Percentiles rank a stretch among this genome's conserved stretches.
Evolutionary conservation across 1,140 invertebrate species (phyloP).

Genomic region (Drosophila tani): DNA sequence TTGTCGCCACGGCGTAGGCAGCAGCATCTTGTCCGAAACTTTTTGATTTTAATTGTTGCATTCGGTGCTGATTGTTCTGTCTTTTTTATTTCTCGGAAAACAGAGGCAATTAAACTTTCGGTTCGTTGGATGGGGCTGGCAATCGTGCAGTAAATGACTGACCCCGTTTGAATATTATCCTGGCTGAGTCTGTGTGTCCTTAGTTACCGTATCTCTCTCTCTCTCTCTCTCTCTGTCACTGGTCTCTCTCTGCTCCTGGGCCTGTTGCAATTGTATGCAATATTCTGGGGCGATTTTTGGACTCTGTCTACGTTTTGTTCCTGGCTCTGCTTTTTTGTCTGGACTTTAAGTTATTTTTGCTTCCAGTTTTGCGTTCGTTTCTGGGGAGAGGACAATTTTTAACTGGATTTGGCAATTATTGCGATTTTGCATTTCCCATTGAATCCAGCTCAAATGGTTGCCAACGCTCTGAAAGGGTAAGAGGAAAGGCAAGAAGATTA

Average conservation of each 20-base stretch:
- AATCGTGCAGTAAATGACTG: slow-evolving; percentile 79
- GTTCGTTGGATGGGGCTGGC: slow-evolving; percentile 63
- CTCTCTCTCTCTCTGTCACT: neutral
- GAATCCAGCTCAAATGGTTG: slow-evolving; percentile 25
- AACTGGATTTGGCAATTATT: slow-evolving; percentile 56
- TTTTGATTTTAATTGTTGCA: slow-evolving; percentile 81
- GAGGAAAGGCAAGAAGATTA: slow-evolving; percentile 19
- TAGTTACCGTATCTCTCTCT: slow-evolving; percentile 27
- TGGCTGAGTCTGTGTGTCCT: slow-evolving; percentile 11
- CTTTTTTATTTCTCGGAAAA: slow-evolving; percentile 1
- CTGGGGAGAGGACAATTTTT: slow-evolving; percentile 16
- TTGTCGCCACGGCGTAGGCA: slow-evolving; percentile 65
- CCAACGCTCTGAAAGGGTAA: slow-evolving; percentile 18
- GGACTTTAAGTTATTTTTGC: slow-evolving; percentile 39
- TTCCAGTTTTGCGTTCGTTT: slow-evolving; percentile 23
- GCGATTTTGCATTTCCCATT: slow-evolving; percentile 46
- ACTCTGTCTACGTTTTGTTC: slow-evolving; percentile 46
- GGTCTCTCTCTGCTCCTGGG: neutral
- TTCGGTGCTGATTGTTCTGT: slow-evolving; percentile 35
- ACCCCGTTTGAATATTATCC: slow-evolving; percentile 67
- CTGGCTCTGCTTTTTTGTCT: slow-evolving; percentile 13
- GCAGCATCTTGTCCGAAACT: slow-evolving; percentile 75
- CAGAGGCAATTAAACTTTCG: slow-evolving; percentile 78
- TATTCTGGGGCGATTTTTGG: slow-evolving; percentile 60
- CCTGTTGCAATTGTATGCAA: slow-evolving; percentile 62